A percentile compares a stretch with the other conserved stretches of the same genome.
phyloP scores from a whole-genome alignment of 2,113 vertebrate genomes.

The Oncorhynchus kisutch region DNA sequence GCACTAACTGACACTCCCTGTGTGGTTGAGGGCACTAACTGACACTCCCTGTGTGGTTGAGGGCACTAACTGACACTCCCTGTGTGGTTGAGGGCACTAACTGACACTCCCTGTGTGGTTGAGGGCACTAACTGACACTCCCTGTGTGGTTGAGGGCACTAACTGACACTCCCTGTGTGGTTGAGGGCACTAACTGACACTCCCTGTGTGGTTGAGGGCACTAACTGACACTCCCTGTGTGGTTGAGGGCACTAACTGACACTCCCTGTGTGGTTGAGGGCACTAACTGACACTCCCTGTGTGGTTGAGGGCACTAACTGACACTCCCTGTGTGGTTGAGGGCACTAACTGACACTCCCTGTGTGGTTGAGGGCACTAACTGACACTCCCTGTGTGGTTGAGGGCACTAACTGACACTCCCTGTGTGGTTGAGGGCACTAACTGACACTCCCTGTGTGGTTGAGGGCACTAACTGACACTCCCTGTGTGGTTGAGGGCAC shows the following conservation, averaged over 20 bases:
- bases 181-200: background rate
- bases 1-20: background rate
- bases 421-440: background rate
- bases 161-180: background rate
- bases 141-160: background rate
- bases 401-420: background rate
- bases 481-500: background rate
- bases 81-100: background rate
- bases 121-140: background rate
- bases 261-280: background rate
- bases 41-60: background rate
- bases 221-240: background rate
- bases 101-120: background rate
- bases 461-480: background rate
- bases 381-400: background rate
- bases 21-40: background rate
- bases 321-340: background rate
- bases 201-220: background rate
- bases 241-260: background rate
- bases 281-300: background rate
- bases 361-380: background rate
- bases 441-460: background rate
- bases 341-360: background rate
- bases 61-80: background rate
- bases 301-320: background rate